These are phyloP conservation scores for Rachycentron canadum DNA, from an alignment of 2,797 vertebrate genomes.

Conservation along the genomic window DNA sequence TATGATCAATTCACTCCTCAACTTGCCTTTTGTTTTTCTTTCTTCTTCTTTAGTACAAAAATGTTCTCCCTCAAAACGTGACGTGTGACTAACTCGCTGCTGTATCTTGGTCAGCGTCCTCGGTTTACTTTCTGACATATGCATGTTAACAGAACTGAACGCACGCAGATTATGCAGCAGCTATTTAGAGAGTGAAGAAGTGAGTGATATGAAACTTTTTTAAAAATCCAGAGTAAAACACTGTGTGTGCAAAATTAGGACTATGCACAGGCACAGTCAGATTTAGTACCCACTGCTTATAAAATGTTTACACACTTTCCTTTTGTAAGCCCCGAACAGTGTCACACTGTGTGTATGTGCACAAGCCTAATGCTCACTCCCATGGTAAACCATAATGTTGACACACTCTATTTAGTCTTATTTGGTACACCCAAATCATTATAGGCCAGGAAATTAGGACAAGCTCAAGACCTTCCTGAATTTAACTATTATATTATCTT, in stretches of 20 bases:
- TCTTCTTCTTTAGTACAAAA: neutral
- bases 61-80: neutral
- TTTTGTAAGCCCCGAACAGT: constrained; percentile 7
- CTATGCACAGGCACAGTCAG: constrained; percentile 25
- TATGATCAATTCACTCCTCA: neutral
- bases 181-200: neutral
- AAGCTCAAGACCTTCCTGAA: neutral
- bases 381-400: constrained; percentile 30
- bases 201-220: neutral
- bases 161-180: constrained; percentile 11
- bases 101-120: constrained; percentile 53
- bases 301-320: neutral
- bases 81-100: constrained; percentile 44
- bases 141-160: constrained; percentile 16
- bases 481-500: neutral
- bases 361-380: constrained; percentile 12
- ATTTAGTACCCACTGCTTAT: constrained; percentile 24
- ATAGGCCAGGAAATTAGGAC: constrained; percentile 14
- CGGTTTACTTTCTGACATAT: constrained; percentile 30
- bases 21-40: neutral
- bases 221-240: constrained; percentile 2
- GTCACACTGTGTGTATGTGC: constrained; percentile 24
- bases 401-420: constrained; percentile 40
- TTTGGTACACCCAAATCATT: constrained; percentile 31
- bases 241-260: constrained; percentile 12